A percentile compares a stretch with the other conserved stretches of the same genome.
Conservation (phyloP, 1,140 invertebrate genomes). For the Zaprionus ornatus region DNA sequence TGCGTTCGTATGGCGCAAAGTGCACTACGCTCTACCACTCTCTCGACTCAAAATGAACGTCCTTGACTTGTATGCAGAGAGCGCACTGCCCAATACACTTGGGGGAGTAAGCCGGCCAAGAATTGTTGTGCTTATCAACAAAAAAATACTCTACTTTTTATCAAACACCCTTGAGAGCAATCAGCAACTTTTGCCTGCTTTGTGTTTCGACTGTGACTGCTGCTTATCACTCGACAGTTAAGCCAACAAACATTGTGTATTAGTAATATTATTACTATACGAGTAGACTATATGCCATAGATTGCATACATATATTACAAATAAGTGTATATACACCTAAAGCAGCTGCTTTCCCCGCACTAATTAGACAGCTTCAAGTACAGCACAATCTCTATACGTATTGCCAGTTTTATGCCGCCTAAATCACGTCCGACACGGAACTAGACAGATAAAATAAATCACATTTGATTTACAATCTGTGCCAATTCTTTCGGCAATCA, state of each 20-base stretch:
- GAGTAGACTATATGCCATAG: not conserved
- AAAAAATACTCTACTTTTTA: not conserved
- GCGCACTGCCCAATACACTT: not conserved
- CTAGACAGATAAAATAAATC: conserved; percentile 26
- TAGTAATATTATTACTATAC: not conserved
- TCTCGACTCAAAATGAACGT: not conserved
- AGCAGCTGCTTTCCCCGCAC: conserved; percentile 17
- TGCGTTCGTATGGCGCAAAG: conserved; percentile 12
- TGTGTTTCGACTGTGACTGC: not conserved
- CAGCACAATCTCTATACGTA: not conserved
- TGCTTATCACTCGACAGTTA: not conserved
- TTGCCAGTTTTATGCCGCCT: conserved; percentile 18
- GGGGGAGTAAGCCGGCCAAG: not conserved
- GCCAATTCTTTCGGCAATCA: conserved; percentile 29
- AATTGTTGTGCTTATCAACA: conserved; percentile 1
- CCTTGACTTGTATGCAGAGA: not conserved
- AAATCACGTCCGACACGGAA: conserved; percentile 33
- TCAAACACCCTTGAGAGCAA: not conserved
- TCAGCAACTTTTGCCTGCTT: not conserved
- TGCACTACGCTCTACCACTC: conserved; percentile 1
- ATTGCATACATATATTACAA: not conserved
- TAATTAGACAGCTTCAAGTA: conserved; percentile 19
- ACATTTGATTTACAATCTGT: conserved; percentile 42
- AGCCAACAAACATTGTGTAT: not conserved
- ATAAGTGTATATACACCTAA: not conserved